These are phyloP conservation scores for Scomber scombrus DNA, from an alignment of 2,113 vertebrate species.

Conservation along the genomic window DNA sequence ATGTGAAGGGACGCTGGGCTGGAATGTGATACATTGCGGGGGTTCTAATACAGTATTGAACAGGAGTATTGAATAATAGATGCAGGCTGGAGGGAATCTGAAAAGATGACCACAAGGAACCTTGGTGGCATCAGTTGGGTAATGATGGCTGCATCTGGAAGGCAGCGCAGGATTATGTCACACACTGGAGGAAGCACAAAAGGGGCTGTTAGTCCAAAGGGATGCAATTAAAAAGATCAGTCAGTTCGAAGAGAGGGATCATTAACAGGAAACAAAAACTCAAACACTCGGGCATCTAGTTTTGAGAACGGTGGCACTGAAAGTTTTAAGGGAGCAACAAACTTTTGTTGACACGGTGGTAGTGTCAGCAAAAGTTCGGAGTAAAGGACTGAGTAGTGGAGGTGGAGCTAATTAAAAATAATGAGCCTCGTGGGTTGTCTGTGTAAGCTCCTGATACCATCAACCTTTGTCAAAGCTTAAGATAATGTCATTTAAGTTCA, in stretches of 20 bases:
- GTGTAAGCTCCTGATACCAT: conserved; percentile 8
- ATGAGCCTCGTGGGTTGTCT: conserved; percentile 35
- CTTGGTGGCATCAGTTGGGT: conserved; percentile 19
- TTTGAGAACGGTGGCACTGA: conserved; percentile 9
- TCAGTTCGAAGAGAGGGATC: conserved; percentile 48
- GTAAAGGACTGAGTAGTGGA: conserved; percentile 7
- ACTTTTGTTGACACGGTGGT: conserved; percentile 38
- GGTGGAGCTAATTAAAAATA: conserved; percentile 60
- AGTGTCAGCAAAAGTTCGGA: not conserved
- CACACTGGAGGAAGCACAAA: conserved; percentile 53
- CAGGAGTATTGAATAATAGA: conserved; percentile 53
- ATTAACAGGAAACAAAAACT: conserved; percentile 68
- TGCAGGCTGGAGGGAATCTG: conserved; percentile 31
- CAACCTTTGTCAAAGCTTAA: conserved; percentile 2
- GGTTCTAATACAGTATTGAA: conserved; percentile 36
- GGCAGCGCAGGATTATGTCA: conserved; percentile 41
- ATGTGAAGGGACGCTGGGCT: conserved; percentile 13
- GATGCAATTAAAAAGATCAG: conserved; percentile 77
- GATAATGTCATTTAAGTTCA: conserved; percentile 1
- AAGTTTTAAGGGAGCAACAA: conserved; percentile 45
- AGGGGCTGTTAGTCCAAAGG: conserved; percentile 62
- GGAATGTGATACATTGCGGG: conserved; percentile 7
- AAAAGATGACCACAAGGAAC: conserved; percentile 37
- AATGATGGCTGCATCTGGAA: conserved; percentile 49
- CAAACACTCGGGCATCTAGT: not conserved